These are phyloP conservation scores for Aproaerema taeniolella DNA, from an alignment of 2,888 invertebrate genomes.

Conservation along the genomic window DNA sequence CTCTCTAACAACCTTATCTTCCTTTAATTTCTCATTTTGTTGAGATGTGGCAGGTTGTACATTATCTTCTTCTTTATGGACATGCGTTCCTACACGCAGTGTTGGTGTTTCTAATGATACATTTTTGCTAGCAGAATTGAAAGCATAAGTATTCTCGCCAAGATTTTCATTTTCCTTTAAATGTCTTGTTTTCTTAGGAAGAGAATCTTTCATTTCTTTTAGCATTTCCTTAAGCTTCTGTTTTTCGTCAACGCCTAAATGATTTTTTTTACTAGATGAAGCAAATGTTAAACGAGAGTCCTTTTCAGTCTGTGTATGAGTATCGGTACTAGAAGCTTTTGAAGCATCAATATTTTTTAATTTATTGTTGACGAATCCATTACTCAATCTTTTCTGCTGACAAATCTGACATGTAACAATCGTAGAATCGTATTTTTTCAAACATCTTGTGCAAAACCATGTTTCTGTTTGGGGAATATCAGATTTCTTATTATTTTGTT, in stretches of 20 bases:
- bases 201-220: constrained; percentile 86
- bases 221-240: constrained; percentile 82
- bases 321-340: no score
- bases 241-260: constrained; percentile 56
- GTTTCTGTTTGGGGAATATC: constrained; percentile 15
- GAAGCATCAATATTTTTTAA: constrained; percentile 20
- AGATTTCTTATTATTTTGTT: constrained; percentile 32
- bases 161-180: no score
- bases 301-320: constrained; percentile 41
- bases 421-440: constrained; percentile 52
- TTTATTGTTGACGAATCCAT: not conserved
- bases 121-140: constrained; percentile 15
- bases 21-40: no score
- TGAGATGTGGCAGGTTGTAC: constrained; percentile 12
- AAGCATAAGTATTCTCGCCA: constrained; percentile 15
- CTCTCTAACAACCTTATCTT: no score
- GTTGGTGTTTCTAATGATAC: constrained; percentile 47
- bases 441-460: constrained; percentile 59
- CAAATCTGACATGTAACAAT: constrained; percentile 41
- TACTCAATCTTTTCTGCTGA: constrained; percentile 17
- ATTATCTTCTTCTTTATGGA: constrained; percentile 13
- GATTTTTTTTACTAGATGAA: constrained; percentile 15
- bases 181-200: constrained; percentile 78
- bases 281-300: no score
- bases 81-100: constrained; percentile 45